phyloP scores from a whole-genome alignment of 1,140 invertebrate genomes.

The Bombus terrestris region DNA sequence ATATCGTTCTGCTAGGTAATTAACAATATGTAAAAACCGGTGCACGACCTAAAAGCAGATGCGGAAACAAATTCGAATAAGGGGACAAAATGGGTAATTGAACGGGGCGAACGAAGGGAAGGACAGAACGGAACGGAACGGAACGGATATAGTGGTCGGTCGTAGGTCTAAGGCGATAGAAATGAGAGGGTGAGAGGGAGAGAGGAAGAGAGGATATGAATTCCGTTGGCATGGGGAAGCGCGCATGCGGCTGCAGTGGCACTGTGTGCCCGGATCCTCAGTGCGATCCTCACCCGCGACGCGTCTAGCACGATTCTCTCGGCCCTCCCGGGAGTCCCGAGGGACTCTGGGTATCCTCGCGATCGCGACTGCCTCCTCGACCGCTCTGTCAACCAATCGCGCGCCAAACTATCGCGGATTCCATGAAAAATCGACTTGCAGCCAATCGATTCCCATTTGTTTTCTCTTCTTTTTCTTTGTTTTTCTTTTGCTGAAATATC shows the following conservation, averaged over 20 bases:
- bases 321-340: conserved; percentile 64
- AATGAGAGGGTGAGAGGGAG: conserved; percentile 3
- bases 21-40: background rate
- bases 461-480: rapidly evolving
- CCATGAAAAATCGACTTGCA: background rate
- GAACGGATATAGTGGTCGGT: background rate
- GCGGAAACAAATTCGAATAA: background rate
- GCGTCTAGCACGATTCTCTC: conserved; percentile 55
- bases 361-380: conserved; percentile 40
- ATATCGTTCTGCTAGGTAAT: background rate
- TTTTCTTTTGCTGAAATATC: background rate
- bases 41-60: no score
- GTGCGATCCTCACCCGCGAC: conserved; percentile 77
- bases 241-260: conserved; percentile 76
- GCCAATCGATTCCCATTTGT: background rate
- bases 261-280: conserved; percentile 76
- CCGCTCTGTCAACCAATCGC: background rate
- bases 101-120: background rate
- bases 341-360: conserved; percentile 54
- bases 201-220: conserved; percentile 32
- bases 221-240: conserved; percentile 44
- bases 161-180: background rate
- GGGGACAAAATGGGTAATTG: background rate
- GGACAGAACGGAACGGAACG: background rate
- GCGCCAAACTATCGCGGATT: conserved; percentile 6